phyloP scores from a whole-genome alignment of 2,888 invertebrate species.

The Diarsia mendica region DNA sequence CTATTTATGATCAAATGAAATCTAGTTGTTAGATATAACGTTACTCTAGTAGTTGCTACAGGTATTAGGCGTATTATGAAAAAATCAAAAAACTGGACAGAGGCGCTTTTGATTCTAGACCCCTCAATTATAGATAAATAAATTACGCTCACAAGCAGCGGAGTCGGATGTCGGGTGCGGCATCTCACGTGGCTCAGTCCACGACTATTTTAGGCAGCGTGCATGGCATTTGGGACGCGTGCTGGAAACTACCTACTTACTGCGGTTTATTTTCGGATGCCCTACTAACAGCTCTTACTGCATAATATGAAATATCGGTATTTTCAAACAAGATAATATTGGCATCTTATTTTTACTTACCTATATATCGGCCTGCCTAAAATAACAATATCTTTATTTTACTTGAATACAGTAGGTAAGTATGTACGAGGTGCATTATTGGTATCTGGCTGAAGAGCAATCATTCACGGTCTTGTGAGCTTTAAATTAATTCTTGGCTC shows the following conservation, averaged over 20 bases:
- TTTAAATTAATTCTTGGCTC: conserved; percentile 77
- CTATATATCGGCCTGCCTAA: background rate
- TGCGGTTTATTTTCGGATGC: conserved; percentile 84
- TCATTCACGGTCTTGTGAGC: conserved; percentile 78
- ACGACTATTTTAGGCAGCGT: conserved; percentile 85
- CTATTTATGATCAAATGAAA: too few species aligned
- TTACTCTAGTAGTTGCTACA: too few species aligned
- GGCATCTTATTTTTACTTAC: conserved; percentile 1
- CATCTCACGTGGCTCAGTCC: conserved; percentile 70
- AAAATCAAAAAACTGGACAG: too few species aligned
- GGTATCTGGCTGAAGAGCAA: conserved; percentile 65
- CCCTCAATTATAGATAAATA: conserved; percentile 24
- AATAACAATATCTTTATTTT: background rate
- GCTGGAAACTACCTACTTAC: conserved; percentile 86
- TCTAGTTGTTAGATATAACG: too few species aligned
- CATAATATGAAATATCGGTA: conserved; percentile 69
- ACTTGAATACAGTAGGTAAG: conserved; percentile 11
- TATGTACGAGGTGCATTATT: conserved; percentile 55
- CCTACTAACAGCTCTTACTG: conserved; percentile 83
- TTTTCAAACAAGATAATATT: conserved; percentile 9
- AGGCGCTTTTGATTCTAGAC: too few species aligned
- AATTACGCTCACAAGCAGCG: conserved; percentile 45
- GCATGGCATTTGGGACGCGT: conserved; percentile 86
- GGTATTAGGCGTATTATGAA: too few species aligned
- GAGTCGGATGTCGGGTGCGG: conserved; percentile 80